Evolutionary conservation across 1,140 invertebrate species (phyloP).

Genomic region (Hylaeus anthracinus): DNA sequence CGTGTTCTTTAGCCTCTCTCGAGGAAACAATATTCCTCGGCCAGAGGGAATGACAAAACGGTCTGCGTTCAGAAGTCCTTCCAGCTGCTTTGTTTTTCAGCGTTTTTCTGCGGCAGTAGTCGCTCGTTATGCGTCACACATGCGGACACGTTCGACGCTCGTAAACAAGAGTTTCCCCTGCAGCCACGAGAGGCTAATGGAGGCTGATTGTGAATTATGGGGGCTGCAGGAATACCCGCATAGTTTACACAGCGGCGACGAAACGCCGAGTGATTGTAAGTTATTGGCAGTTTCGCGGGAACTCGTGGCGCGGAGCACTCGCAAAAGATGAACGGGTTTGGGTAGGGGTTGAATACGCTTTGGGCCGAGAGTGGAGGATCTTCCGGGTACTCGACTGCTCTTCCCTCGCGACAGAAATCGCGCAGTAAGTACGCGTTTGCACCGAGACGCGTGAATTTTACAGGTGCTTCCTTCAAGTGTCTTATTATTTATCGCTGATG

Average conservation of each 20-base stretch:
- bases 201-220: constrained; percentile 44
- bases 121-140: not conserved
- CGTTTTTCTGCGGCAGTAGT: not conserved
- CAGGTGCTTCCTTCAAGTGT: too few relatives aligned
- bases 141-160: not conserved
- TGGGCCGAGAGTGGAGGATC: too few relatives aligned
- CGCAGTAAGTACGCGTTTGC: too few relatives aligned
- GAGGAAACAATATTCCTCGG: too few relatives aligned
- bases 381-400: too few relatives aligned
- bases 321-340: not conserved
- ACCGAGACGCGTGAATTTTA: too few relatives aligned
- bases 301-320: not conserved
- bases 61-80: too few relatives aligned
- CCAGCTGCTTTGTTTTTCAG: not conserved
- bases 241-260: constrained; percentile 29
- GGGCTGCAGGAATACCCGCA: constrained; percentile 15
- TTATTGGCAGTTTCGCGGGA: constrained; percentile 34
- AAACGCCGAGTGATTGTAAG: constrained; percentile 38
- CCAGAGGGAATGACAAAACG: too few relatives aligned
- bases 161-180: constrained; percentile 28
- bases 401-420: too few relatives aligned
- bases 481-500: too few relatives aligned
- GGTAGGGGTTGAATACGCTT: not conserved
- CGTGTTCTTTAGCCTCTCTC: too few relatives aligned
- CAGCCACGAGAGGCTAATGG: constrained; percentile 25